Percentiles rank a stretch among this genome's conserved stretches.
These are phyloP conservation scores for Drosophila fungiperda DNA, from an alignment of 2,888 invertebrate species.

Conservation along the genomic window DNA sequence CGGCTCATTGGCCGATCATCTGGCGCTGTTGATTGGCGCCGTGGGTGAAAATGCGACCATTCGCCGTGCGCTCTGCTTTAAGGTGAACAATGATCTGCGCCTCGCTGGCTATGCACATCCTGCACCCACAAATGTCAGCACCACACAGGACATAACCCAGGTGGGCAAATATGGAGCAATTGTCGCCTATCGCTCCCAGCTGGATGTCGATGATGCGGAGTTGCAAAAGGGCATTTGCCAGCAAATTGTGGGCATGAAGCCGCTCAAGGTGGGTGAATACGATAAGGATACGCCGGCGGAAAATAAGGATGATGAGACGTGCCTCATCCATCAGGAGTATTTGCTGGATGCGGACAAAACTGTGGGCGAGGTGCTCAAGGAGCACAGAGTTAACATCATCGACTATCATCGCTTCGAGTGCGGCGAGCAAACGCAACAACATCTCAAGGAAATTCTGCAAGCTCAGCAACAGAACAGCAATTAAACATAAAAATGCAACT, in stretches of 20 bases:
- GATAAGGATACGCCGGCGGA: conserved; percentile 87
- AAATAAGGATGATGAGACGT: conserved; percentile 91
- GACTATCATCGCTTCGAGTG: conserved; percentile 95
- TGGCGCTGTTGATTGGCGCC: conserved; percentile 93
- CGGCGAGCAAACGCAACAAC: conserved; percentile 87
- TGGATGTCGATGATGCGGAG: conserved; percentile 85
- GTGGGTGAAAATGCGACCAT: conserved; percentile 96
- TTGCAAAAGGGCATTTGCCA: conserved; percentile 93
- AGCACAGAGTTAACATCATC: conserved; percentile 88
- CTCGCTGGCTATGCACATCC: conserved; percentile 92
- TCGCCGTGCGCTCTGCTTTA: conserved; percentile 91
- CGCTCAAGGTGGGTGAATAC: conserved; percentile 89
- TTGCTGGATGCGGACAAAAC: conserved; percentile 91
- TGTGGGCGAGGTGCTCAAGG: conserved; percentile 90
- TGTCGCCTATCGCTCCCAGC: conserved; percentile 88
- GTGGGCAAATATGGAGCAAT: conserved; percentile 95
- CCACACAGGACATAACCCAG: conserved; percentile 85
- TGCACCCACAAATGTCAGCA: conserved; percentile 85
- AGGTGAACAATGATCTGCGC: conserved; percentile 86
- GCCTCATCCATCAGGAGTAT: conserved; percentile 94
- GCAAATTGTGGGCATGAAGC: conserved; percentile 96
- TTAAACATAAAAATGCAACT: conserved; percentile 12
- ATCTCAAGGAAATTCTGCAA: conserved; percentile 68
- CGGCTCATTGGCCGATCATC: conserved; percentile 91
- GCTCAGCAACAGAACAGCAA: conserved; percentile 73